Conservation (phyloP, 92 coral and sea anemone species). For the Isaurus tuberculatus region DNA sequence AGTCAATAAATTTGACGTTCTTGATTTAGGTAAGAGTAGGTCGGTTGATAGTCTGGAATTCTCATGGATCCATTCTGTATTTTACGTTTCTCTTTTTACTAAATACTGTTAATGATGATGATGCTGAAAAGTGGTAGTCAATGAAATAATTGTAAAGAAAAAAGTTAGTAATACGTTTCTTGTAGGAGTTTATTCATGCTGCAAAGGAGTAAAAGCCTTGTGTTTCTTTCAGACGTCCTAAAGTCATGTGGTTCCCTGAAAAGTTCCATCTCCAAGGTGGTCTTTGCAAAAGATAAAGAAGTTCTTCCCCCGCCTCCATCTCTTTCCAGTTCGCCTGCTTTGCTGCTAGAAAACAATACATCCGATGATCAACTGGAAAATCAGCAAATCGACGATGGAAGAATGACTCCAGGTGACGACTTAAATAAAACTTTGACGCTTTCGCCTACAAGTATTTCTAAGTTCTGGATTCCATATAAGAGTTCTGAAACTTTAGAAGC, state of each 20-base stretch:
- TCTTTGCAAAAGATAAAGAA: slow-evolving; percentile 19
- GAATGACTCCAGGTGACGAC: not conserved
- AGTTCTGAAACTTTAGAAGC: slow-evolving; percentile 21
- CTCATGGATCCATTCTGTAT: too few species aligned
- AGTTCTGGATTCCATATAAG: slow-evolving; percentile 41
- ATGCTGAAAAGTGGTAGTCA: too few species aligned
- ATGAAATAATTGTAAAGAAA: too few species aligned
- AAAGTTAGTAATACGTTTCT: too few species aligned
- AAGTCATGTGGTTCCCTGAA: slow-evolving; percentile 23
- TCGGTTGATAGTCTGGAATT: not conserved
- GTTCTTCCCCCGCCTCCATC: slow-evolving; percentile 19
- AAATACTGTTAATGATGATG: too few species aligned
- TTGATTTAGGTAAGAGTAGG: slow-evolving; percentile 40
- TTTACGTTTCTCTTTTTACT: too few species aligned
- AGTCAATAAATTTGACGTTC: slow-evolving; percentile 17
- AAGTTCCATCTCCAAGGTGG: slow-evolving; percentile 14
- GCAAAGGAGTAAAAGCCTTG: not conserved
- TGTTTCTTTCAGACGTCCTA: slow-evolving; percentile 19
- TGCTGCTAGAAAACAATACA: not conserved
- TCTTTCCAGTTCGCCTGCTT: not conserved
- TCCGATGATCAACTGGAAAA: not conserved
- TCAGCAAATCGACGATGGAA: not conserved
- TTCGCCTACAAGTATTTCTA: slow-evolving; percentile 7
- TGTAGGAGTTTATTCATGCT: too few species aligned
- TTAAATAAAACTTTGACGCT: slow-evolving; percentile 30